Conservation (phyloP, 1,140 invertebrate genomes). For the Zaprionus nigranus region DNA sequence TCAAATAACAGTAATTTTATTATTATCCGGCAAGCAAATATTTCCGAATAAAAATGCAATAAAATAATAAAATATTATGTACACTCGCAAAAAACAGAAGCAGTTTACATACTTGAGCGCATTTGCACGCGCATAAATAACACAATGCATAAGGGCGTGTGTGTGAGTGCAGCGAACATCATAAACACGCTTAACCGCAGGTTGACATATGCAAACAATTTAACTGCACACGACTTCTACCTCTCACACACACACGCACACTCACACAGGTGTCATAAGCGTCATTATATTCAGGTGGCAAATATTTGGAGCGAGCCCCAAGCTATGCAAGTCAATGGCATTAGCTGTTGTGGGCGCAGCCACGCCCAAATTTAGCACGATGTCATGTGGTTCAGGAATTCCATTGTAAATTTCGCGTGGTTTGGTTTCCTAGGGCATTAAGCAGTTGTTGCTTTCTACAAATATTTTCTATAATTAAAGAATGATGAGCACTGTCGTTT, state of each 20-base stretch:
- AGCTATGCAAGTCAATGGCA: constrained; percentile 34
- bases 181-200: constrained; percentile 65
- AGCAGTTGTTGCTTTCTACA: neutral
- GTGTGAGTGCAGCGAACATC: constrained; percentile 30
- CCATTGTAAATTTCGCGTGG: constrained; percentile 19
- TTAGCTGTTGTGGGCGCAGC: constrained; percentile 8
- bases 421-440: neutral
- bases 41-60: constrained; percentile 1
- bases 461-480: no score
- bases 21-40: neutral
- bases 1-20: neutral
- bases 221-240: constrained; percentile 16
- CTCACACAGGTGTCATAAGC: neutral
- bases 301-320: constrained; percentile 26
- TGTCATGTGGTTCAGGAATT: constrained; percentile 19
- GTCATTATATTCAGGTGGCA: constrained; percentile 17
- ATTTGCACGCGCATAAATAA: neutral
- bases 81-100: neutral
- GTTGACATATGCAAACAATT: constrained; percentile 61
- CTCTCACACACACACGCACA: neutral
- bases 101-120: neutral
- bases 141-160: neutral
- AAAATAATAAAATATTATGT: constrained; percentile 1
- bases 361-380: constrained; percentile 1
- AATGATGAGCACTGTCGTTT: no score